A percentile compares a stretch with the other conserved stretches of the same genome.
phyloP scores from a whole-genome alignment of 2,113 vertebrate genomes.

The Lathamus discolor region DNA sequence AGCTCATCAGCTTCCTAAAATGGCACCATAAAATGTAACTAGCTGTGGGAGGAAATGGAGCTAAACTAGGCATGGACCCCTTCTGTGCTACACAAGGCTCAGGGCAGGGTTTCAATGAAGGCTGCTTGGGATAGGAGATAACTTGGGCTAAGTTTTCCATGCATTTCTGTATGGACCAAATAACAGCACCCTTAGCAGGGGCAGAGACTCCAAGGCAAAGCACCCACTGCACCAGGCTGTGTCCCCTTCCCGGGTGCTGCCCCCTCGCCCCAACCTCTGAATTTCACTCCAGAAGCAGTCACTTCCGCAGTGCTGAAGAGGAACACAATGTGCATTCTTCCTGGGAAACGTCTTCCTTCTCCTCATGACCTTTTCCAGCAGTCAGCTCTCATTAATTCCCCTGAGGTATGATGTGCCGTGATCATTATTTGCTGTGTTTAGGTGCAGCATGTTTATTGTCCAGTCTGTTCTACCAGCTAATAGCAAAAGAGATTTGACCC shows the following conservation, averaged over 20 bases:
- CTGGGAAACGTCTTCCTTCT: not conserved
- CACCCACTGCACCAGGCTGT: not conserved
- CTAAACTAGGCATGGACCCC: not conserved
- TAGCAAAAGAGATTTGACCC: not conserved
- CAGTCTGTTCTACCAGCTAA: not conserved
- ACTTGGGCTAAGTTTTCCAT: not conserved
- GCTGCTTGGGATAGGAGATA: not conserved
- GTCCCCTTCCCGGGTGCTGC: not conserved
- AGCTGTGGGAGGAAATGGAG: not conserved
- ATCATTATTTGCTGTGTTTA: not conserved
- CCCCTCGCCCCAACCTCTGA: not conserved
- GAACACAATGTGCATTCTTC: not conserved
- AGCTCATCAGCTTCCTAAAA: not conserved
- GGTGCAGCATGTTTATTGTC: not conserved
- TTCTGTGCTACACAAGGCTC: not conserved
- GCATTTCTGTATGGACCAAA: not conserved
- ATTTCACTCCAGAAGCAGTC: not conserved
- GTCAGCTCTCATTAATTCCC: conserved; percentile 22
- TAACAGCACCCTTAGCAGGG: not conserved
- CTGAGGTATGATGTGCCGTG: not conserved
- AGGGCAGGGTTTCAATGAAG: not conserved
- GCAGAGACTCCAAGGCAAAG: not conserved
- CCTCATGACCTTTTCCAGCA: not conserved
- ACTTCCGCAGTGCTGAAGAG: not conserved
- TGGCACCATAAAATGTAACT: not conserved